Evolutionary conservation across 2,797 vertebrate species (phyloP), one percentile per base, ranked within the genome.

Genomic region (Rhinogobio ventralis): DNA sequence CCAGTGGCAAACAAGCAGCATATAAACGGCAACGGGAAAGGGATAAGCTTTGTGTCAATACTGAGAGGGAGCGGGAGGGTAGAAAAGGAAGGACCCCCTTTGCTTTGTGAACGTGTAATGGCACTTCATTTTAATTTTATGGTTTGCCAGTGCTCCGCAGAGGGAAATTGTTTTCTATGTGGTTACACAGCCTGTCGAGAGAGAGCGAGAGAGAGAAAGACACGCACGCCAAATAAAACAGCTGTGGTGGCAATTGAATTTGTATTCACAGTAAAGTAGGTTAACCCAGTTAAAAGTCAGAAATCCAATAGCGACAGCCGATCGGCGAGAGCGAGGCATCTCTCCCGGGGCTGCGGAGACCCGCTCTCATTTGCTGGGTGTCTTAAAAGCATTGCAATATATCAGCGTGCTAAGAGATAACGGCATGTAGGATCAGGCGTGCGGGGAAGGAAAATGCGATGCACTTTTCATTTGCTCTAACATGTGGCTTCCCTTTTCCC

Each of bases 281-380:
- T 95, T 95, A 95, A 95, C 94, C 93, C 93, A 95, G 93, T 95
- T 96, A 95, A 95, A 95, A 95, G 93, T 95, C 93, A 92, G 92
- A 93, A 95, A 95, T 95, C 94, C 94, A 95, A 95, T 95, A 94
- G 94, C 92, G 89, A 82, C 81, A 91, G 91, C 92, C 92, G 94
- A 94, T 94, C 92, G 91, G 93, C 91, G 91, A 91, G 93, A 93
- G 94, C 90, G 91, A 92, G 93, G 94, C 93, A 91, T 83, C 73
- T 93, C 94, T 95, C 94, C 94, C 93, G 87, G 83, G 82, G 87
- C 86, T 87, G 79, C 66, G 51, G 73, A 84, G 90, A 92, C 91
- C 91, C 90, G 87, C 90, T 93, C 87, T 93, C 89, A 91, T 94
- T 88, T 83, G 91, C 91, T 92, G 92, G 92, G 92, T 93, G 93